These are phyloP conservation scores for Tridacna crocea DNA, from an alignment of 2,888 invertebrate genomes.

Conservation along the genomic window DNA sequence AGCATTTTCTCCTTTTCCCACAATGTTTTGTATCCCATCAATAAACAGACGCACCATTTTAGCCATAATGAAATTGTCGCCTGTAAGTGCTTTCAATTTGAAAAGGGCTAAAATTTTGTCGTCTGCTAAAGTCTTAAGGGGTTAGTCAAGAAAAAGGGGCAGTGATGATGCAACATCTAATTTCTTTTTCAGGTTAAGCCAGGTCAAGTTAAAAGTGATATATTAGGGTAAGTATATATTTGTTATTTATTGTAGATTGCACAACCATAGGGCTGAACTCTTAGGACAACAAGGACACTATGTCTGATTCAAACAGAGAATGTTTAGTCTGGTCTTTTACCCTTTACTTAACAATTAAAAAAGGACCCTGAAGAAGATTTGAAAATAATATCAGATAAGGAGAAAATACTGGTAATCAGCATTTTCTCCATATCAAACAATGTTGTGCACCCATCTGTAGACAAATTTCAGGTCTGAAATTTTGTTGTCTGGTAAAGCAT, in stretches of 20 bases:
- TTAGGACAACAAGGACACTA: not conserved
- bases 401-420: too few relatives aligned
- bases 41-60: too few relatives aligned
- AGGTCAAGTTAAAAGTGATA: slow-evolving; percentile 71
- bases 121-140: not conserved
- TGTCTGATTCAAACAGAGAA: not conserved
- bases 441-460: too few relatives aligned
- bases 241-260: not conserved
- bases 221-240: slow-evolving; percentile 64
- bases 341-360: not conserved
- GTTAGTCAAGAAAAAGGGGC: not conserved
- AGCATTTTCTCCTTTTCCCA: slow-evolving; percentile 12
- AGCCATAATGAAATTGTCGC: too few relatives aligned
- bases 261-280: not conserved
- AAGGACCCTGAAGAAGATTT: not conserved
- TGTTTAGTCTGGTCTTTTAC: not conserved
- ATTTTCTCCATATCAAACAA: too few relatives aligned
- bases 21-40: not conserved
- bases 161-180: not conserved
- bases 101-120: not conserved
- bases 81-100: too few relatives aligned
- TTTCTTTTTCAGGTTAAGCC: slow-evolving; percentile 73
- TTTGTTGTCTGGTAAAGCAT: too few relatives aligned
- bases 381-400: too few relatives aligned
- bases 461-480: too few relatives aligned